Conservation (phyloP, 2,888 invertebrate species). For the Pachymerium ferrugineum region DNA sequence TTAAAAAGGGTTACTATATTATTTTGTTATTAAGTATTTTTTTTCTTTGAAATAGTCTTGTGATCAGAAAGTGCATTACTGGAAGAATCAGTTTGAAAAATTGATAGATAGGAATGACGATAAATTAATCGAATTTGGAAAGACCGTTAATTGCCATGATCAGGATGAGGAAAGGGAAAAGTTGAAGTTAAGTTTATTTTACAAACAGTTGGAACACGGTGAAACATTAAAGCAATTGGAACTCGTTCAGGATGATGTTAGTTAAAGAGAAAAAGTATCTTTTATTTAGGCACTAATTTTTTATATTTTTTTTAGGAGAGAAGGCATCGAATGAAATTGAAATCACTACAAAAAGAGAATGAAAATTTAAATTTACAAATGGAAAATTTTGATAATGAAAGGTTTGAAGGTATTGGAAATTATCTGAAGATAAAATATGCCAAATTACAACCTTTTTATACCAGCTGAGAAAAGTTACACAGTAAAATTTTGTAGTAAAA, state of each 20-base stretch:
- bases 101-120: constrained; percentile 37
- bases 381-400: constrained; percentile 36
- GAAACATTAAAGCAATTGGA: constrained; percentile 34
- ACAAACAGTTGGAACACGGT: constrained; percentile 38
- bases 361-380: constrained; percentile 35
- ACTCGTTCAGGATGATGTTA: constrained; percentile 34
- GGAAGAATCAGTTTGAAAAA: constrained; percentile 36
- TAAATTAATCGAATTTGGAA: constrained; percentile 34
- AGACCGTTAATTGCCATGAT: constrained; percentile 29
- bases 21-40: background rate
- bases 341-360: constrained; percentile 37
- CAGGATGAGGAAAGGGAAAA: constrained; percentile 36
- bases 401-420: constrained; percentile 32
- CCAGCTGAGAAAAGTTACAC: too few relatives aligned
- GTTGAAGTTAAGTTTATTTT: constrained; percentile 36
- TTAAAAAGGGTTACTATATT: too few relatives aligned
- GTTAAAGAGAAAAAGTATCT: background rate
- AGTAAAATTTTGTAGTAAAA: too few relatives aligned
- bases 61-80: constrained; percentile 37
- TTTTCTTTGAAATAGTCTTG: constrained; percentile 23
- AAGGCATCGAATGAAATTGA: constrained; percentile 33
- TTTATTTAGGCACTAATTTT: background rate
- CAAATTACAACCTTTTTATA: too few relatives aligned
- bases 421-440: constrained; percentile 36
- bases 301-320: constrained; percentile 31